Base-by-base conservation (phyloP, 2,113 vertebrate species). In the Chrysemys picta region DNA sequence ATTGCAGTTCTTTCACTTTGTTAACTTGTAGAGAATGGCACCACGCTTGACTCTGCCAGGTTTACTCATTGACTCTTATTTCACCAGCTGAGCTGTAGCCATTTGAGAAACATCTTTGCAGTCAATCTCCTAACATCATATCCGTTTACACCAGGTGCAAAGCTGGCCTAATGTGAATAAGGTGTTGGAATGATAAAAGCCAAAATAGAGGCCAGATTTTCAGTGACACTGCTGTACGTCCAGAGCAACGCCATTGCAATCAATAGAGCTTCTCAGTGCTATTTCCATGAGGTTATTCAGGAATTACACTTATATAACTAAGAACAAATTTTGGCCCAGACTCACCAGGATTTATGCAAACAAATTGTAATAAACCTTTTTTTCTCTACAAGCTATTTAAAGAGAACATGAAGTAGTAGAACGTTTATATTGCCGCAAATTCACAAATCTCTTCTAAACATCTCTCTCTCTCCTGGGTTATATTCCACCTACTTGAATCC, bases 231-330 rank as follows among this genome's bases (percentile, higher is more conserved):
- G 50, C 91, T 82, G 45, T 59, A 88, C 62, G 69, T 62, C 69
- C 87, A 82, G 91, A 94, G n/a, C 52, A 95, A 93, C 52, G 56
- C 54, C 13, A 91, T 88, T 96, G 90, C 72, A 80, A 89, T 45
- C 84, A 87, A 10, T 85, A 91, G 93, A 88, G 42, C 24, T 76
- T 45, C 72, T 78, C 7, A 27, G 24, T 47, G 4, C 25, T 14
- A 29, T 47, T 78, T 24, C 65, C 65, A 72, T 19, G 17, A 69
- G 19, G n/a, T 72, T 72, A 72, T 72, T 72, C 45, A 47, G 47
- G 25, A 78, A 78, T 78, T 78, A 47, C 12, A 47, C 4, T 24
- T 25, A 47, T 47, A 13, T 42, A 78, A 78, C 42, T 29, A 13
- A 78, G 47, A 85, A 90, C 29, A 2, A 89, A 88, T 88, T 87